phyloP scores from a whole-genome alignment of 2,888 invertebrate genomes.

The Philhelius pedissequus region DNA sequence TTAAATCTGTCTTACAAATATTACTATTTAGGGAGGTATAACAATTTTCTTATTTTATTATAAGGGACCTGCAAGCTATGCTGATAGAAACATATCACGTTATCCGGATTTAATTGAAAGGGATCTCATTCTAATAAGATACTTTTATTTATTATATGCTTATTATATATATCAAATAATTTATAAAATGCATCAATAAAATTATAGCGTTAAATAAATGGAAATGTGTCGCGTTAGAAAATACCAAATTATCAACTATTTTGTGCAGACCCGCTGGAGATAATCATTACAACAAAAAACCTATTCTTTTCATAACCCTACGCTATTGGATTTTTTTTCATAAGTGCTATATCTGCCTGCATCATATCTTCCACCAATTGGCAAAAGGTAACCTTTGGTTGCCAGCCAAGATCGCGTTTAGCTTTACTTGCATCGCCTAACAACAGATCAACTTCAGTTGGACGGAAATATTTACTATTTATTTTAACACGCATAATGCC shows the following conservation, averaged over 20 bases:
- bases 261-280: conserved; percentile 48
- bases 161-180: neutral
- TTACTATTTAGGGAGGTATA: no score
- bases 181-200: conserved; percentile 20
- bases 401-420: conserved; percentile 91
- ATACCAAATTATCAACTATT: conserved; percentile 31
- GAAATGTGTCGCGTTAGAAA: conserved; percentile 38
- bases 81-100: no score
- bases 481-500: conserved; percentile 90
- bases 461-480: conserved; percentile 96
- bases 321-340: conserved; percentile 94
- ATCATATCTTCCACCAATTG: conserved; percentile 97
- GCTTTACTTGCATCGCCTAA: conserved; percentile 97
- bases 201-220: conserved; percentile 41
- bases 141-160: conserved; percentile 13
- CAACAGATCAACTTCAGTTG: conserved; percentile 97
- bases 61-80: no score
- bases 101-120: no score
- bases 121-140: neutral
- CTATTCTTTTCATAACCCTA: conserved; percentile 77
- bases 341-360: conserved; percentile 91
- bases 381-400: conserved; percentile 88
- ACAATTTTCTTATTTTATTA: no score
- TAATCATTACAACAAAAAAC: neutral
- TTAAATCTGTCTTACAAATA: no score